phyloP scores from a whole-genome alignment of 2,888 invertebrate species.

The Cheilosia vulpina region DNA sequence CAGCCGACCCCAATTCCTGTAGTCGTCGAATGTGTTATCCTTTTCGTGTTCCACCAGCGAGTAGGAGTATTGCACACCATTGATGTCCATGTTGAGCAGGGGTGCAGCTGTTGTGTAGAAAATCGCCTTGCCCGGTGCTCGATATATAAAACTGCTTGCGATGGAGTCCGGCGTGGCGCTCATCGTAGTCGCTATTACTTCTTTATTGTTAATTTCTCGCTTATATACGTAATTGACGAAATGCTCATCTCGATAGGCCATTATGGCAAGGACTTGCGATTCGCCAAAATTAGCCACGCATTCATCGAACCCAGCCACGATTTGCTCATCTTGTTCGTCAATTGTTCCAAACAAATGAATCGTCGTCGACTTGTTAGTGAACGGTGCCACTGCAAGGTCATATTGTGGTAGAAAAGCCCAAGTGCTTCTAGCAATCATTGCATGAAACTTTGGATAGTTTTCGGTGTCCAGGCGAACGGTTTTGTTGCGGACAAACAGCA shows the following conservation, averaged over 20 bases:
- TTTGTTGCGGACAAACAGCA: slow-evolving; percentile 86
- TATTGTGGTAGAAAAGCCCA: slow-evolving; percentile 85
- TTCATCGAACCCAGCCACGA: slow-evolving; percentile 85
- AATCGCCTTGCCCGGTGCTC: slow-evolving; percentile 85
- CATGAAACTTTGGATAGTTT: slow-evolving; percentile 85
- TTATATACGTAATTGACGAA: slow-evolving; percentile 79
- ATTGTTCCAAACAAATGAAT: slow-evolving; percentile 85
- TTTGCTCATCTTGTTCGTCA: slow-evolving; percentile 86
- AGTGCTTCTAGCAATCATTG: slow-evolving; percentile 85
- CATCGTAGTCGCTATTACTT: slow-evolving; percentile 79
- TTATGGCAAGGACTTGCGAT: slow-evolving; percentile 85
- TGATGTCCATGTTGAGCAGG: slow-evolving; percentile 81
- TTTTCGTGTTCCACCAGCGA: slow-evolving; percentile 44
- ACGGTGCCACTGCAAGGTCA: slow-evolving; percentile 85
- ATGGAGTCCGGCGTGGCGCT: slow-evolving; percentile 79
- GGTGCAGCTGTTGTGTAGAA: slow-evolving; percentile 85
- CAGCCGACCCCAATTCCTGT: slow-evolving; percentile 80
- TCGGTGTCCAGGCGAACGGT: slow-evolving; percentile 85
- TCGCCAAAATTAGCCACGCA: slow-evolving; percentile 85
- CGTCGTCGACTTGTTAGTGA: slow-evolving; percentile 86
- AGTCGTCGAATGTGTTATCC: slow-evolving; percentile 80
- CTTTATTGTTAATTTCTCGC: slow-evolving; percentile 77
- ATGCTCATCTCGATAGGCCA: slow-evolving; percentile 83
- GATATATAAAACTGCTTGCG: slow-evolving; percentile 84
- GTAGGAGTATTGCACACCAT: slow-evolving; percentile 3